Percentiles rank a stretch among this genome's conserved stretches.
Conservation (phyloP, 2,888 invertebrate genomes). For the Ectropis crepuscularia region DNA sequence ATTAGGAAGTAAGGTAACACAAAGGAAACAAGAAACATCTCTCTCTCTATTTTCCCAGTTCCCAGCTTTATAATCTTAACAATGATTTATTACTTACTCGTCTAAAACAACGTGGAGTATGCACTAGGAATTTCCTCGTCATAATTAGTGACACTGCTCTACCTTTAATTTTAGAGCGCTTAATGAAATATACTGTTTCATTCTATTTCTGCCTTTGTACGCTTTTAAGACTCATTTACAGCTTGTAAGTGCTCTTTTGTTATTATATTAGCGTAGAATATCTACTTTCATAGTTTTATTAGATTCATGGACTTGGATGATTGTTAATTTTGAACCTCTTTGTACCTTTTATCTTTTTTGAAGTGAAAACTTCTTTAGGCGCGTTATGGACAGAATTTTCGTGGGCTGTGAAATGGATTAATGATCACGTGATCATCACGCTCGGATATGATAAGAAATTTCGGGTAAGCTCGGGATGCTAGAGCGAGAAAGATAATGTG, state of each 20-base stretch:
- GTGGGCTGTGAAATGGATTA: too few relatives aligned
- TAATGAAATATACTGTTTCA: conserved; percentile 6
- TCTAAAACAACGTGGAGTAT: conserved; percentile 15
- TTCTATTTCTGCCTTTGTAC: conserved; percentile 14
- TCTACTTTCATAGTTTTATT: conserved; percentile 55
- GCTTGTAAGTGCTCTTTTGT: conserved; percentile 60
- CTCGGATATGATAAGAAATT: too few relatives aligned
- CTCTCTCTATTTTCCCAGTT: not conserved
- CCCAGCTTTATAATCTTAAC: conserved; percentile 16
- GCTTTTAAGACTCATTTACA: conserved; percentile 13
- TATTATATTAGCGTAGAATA: conserved; percentile 70
- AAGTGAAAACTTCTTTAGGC: too few relatives aligned
- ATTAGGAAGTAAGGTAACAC: too few relatives aligned
- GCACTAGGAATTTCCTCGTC: conserved; percentile 52
- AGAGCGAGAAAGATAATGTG: too few relatives aligned
- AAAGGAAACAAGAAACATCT: too few relatives aligned
- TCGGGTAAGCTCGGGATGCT: too few relatives aligned
- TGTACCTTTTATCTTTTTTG: not conserved
- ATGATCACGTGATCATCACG: too few relatives aligned
- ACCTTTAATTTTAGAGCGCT: conserved; percentile 5
- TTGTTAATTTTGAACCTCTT: not conserved
- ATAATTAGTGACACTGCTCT: conserved; percentile 64
- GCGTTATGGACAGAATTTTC: too few relatives aligned
- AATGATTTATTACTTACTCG: conserved; percentile 27
- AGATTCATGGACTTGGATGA: conserved; percentile 13